These are phyloP conservation scores for Emydocephalus ijimae DNA, from an alignment of 2,113 vertebrate genomes.

Conservation along the genomic window DNA sequence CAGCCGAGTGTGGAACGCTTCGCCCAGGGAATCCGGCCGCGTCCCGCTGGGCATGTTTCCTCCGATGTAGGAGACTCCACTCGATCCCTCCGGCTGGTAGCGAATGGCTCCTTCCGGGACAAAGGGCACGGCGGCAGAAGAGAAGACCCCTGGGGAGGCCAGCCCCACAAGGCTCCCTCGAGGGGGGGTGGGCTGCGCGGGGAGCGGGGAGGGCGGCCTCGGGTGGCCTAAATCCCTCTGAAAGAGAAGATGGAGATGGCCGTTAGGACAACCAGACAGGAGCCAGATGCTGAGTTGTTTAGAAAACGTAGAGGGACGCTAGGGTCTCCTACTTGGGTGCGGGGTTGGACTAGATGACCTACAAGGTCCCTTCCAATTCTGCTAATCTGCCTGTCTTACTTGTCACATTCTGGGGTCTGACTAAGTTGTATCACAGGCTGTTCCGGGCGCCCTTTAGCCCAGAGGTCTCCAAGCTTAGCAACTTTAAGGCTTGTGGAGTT, in stretches of 20 bases:
- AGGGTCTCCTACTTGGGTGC: too few relatives aligned
- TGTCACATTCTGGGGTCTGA: too few relatives aligned
- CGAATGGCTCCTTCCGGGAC: slow-evolving; percentile 8
- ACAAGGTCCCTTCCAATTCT: too few relatives aligned
- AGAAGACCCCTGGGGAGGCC: not conserved
- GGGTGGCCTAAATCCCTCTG: slow-evolving; percentile 64
- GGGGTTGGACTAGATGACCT: too few relatives aligned
- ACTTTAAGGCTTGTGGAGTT: too few relatives aligned
- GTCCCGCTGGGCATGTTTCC: not conserved
- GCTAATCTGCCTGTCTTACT: too few relatives aligned
- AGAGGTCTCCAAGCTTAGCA: too few relatives aligned
- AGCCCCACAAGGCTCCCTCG: not conserved
- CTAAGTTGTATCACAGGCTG: too few relatives aligned
- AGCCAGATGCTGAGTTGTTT: not conserved
- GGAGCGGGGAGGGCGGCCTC: not conserved
- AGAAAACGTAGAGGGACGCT: not conserved
- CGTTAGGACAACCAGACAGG: not conserved
- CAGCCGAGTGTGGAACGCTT: slow-evolving; percentile 23
- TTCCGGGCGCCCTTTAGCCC: too few relatives aligned
- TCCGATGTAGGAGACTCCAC: not conserved
- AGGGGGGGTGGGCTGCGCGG: not conserved
- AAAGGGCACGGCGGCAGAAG: not conserved
- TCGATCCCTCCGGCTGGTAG: slow-evolving; percentile 53
- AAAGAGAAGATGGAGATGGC: not conserved
- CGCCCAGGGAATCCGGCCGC: slow-evolving; percentile 54